These are phyloP conservation scores for Beaufortia kweichowensis DNA, from an alignment of 2,113 vertebrate species.

Conservation along the genomic window DNA sequence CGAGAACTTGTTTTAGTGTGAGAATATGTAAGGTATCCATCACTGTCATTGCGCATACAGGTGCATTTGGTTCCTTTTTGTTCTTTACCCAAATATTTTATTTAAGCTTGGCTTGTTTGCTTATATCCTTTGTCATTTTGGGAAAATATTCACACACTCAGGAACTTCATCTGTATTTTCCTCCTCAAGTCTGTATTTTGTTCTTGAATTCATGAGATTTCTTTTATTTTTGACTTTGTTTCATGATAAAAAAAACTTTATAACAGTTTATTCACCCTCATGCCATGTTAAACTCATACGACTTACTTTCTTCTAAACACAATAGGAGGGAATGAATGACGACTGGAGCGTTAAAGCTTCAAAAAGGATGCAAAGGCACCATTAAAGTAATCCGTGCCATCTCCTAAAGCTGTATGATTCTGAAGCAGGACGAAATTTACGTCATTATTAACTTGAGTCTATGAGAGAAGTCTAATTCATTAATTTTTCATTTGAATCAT, in stretches of 20 bases:
- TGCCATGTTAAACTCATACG: too few relatives aligned
- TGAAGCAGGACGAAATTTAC: too few relatives aligned
- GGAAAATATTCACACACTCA: conserved; percentile 23
- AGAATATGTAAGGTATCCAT: conserved; percentile 16
- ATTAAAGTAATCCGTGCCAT: too few relatives aligned
- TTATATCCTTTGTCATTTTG: conserved; percentile 27
- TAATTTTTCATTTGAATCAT: too few relatives aligned
- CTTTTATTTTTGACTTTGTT: not conserved
- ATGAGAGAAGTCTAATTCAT: too few relatives aligned
- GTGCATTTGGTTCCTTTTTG: not conserved
- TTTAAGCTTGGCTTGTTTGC: not conserved
- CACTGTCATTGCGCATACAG: not conserved
- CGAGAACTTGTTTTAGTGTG: conserved; percentile 6
- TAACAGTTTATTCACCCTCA: too few relatives aligned
- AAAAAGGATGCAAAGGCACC: too few relatives aligned
- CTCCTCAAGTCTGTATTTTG: conserved; percentile 23
- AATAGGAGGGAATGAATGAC: too few relatives aligned
- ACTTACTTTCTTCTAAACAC: too few relatives aligned
- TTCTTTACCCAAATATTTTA: not conserved
- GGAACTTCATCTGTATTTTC: not conserved
- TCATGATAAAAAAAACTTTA: not conserved
- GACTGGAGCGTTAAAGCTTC: too few relatives aligned
- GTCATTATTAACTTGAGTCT: too few relatives aligned
- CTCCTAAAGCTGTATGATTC: too few relatives aligned
- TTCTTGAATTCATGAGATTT: conserved; percentile 11